Conservation (phyloP, 2,113 vertebrate species). For the Caracal caracal region DNA sequence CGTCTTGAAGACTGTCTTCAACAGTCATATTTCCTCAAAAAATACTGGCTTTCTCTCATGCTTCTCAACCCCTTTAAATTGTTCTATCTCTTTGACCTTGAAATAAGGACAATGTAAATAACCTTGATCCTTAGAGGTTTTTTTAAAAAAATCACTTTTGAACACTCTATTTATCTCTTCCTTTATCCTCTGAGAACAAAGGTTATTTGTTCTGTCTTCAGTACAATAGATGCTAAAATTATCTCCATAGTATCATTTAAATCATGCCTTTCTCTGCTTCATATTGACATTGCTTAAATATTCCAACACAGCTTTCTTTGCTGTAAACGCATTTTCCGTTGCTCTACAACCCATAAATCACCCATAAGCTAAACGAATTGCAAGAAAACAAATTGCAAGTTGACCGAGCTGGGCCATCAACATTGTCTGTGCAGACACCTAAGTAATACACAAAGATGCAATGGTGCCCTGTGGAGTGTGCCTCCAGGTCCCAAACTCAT, state of each 20-base stretch:
- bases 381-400: not conserved
- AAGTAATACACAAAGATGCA: not conserved
- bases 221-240: not conserved
- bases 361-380: not conserved
- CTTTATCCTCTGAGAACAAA: constrained; percentile 1
- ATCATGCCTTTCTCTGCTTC: not conserved
- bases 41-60: not conserved
- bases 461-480: not conserved
- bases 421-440: not conserved
- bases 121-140: not conserved
- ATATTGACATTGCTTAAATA: not conserved
- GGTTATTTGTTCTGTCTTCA: not conserved
- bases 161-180: not conserved
- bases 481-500: not conserved
- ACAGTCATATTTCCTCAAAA: not conserved
- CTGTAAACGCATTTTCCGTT: not conserved
- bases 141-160: not conserved
- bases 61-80: not conserved
- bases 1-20: not conserved
- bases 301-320: not conserved
- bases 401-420: not conserved
- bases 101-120: constrained; percentile 32
- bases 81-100: not conserved
- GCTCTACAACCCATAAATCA: not conserved
- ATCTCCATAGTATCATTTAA: not conserved